Base-by-base conservation (phyloP, 2,797 vertebrate species). In the Melopsittacus undulatus region DNA sequence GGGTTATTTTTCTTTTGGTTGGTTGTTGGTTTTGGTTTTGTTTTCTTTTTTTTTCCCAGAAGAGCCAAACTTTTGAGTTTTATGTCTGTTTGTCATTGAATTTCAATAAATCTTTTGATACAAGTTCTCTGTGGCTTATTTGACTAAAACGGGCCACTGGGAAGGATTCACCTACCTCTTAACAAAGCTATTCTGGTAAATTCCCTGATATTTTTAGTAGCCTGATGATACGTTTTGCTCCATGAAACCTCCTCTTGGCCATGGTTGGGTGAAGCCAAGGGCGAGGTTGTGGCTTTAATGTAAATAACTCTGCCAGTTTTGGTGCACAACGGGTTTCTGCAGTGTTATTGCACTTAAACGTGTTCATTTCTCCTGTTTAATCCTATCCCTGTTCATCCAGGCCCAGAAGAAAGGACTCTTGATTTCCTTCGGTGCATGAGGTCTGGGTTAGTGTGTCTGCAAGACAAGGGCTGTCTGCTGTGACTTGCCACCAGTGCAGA, bases 71-170 rank as follows among this genome's bases (percentile, higher is more conserved):
- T 97, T 97, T 97, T 98, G 97, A 98, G 97, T 98, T 98, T 98
- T 97, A 97, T 98, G 97, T 98, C 97, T 98, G 98, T 98, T 97
- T 98, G 98, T 97, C 97, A 97, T 98, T 98, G 98, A 98, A 98
- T 99, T 98, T 99, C 98, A 99, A 99, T 99, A 99, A 99, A 99
- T 98, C 98, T 98, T 98, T 99, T 99, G 98, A 98, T 98, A 98
- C 97, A 97, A 97, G 98, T 98, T 97, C 97, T 96, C 96, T 93
- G 97, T 97, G 96, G 94, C 97, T 97, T 98, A 86, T 98, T 98
- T 95, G 94, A 98, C 84, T 97, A 94, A 83, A 73, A 30, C 21
- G 94, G 97, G 92, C 92, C 94, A 77, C 92, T 95, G 97, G 85
- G 87, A 92, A 89, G 73, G 85, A 70, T 30, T 7, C 11, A 16